These are phyloP conservation scores for Hirtodrosophila alboralis DNA, from an alignment of 2,888 invertebrate genomes.

Conservation along the genomic window DNA sequence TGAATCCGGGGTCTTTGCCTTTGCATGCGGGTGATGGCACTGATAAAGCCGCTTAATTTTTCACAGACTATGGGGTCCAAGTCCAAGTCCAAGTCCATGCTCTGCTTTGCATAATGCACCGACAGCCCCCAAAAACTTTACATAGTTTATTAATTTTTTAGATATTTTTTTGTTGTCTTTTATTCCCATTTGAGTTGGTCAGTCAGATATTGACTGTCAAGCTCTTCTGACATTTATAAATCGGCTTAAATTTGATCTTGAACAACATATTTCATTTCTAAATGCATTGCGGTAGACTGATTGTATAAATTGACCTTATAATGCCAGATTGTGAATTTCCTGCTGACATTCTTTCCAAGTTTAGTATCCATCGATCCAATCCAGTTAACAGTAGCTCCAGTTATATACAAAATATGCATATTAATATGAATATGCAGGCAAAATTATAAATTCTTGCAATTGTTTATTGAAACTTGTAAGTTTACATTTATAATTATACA, in stretches of 20 bases:
- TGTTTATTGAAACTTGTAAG: no score
- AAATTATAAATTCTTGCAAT: no score
- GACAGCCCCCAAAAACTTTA: slow-evolving; percentile 32
- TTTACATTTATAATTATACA: no score
- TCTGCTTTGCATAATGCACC: slow-evolving; percentile 73
- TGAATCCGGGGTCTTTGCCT: slow-evolving; percentile 3
- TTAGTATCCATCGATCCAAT: no score
- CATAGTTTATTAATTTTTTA: slow-evolving; percentile 73
- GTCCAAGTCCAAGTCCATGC: slow-evolving; percentile 24
- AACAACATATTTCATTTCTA: slow-evolving; percentile 31
- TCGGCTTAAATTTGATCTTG: slow-evolving; percentile 77
- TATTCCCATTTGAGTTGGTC: slow-evolving; percentile 15
- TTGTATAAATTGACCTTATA: slow-evolving; percentile 20
- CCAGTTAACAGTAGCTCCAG: no score
- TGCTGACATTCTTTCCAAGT: slow-evolving; percentile 1
- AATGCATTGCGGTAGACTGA: slow-evolving; percentile 1
- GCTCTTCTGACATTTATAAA: slow-evolving; percentile 67
- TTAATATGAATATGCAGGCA: no score
- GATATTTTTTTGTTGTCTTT: slow-evolving; percentile 30
- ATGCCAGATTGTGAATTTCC: slow-evolving; percentile 1
- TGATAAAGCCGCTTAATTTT: slow-evolving; percentile 78
- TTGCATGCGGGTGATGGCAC: slow-evolving; percentile 71
- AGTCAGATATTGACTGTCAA: slow-evolving; percentile 33
- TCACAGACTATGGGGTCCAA: slow-evolving; percentile 58
- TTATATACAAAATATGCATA: no score